Evolutionary conservation across 1,140 invertebrate species (phyloP), one percentile per base, ranked within the genome.

Genomic region (Eurosta solidaginis): DNA sequence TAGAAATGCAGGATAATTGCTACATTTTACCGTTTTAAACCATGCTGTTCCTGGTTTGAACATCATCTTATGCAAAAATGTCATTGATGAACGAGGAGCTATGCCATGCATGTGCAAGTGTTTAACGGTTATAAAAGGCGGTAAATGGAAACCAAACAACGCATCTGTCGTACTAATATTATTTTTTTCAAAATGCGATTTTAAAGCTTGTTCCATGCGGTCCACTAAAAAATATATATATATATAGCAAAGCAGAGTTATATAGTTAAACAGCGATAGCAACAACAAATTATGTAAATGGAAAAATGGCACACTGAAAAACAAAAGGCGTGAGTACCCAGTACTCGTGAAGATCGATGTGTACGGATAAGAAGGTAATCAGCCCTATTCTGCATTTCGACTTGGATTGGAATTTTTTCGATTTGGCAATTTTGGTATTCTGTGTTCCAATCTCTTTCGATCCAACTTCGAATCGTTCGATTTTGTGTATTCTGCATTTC

Each of bases 41-140:
- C 96, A 97, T 81, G 90, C 93, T 0, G 92, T 92, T 78, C 93
- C 90, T 1, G 92, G 92, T 84, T 88, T 92, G 83, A 96, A 98
- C 78, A 96, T 92, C 40, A 91, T 78, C 77, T 89, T 90, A 14
- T 90, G 88, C 5, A 96, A 78, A 27, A 93, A 92, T 0, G 90
- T 89, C 93, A 98, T 96, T 80, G 93, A 89, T n/a, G 90, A 91
- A 12, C 91, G 89, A 2, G 96, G 96, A 2, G 93, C 92, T 78
- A 98, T 97, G 0, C 93, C 91, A 82, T 98, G 96, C 44, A 98
- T 88, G 88, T 98, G 96, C 3, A 98, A 89, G 89, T 98, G 96
- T 73, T 89, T 87, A 0, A 98, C 91, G 7, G 92, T 92, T 68
- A 93, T 93, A 87, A 97, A 97, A 0, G 96, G 96, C 25, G 96